Conservation (phyloP, 2,888 invertebrate species). For the Yponomeuta sedellus region DNA sequence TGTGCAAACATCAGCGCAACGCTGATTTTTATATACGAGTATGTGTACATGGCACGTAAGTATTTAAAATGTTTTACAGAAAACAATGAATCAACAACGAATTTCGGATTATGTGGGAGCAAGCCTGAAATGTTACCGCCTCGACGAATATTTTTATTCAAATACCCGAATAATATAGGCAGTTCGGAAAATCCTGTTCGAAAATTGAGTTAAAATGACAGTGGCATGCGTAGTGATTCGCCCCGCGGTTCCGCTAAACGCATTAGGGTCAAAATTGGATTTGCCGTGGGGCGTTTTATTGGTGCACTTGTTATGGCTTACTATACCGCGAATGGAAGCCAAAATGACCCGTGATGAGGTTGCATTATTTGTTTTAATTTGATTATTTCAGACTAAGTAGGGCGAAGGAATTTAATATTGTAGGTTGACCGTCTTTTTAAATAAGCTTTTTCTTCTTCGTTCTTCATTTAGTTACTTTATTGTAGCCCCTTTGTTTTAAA, state of each 20-base stretch:
- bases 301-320: constrained; percentile 72
- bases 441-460: not conserved
- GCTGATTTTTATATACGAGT: too few species aligned
- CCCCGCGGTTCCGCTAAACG: constrained; percentile 71
- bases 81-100: too few species aligned
- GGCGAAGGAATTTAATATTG: not conserved
- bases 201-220: constrained; percentile 77
- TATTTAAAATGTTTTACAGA: too few species aligned
- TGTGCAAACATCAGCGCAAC: too few species aligned
- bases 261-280: constrained; percentile 74
- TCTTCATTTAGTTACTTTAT: not conserved
- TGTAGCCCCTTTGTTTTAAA: not conserved
- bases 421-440: not conserved
- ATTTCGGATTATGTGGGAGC: not conserved
- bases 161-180: constrained; percentile 34
- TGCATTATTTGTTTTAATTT: not conserved
- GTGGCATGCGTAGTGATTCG: constrained; percentile 74
- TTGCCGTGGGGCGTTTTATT: constrained; percentile 68
- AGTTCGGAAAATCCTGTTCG: constrained; percentile 36
- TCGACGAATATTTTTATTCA: constrained; percentile 62
- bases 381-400: not conserved
- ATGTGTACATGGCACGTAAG: too few species aligned
- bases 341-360: not conserved
- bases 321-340: constrained; percentile 24
- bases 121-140: constrained; percentile 46